Evolutionary conservation across 2,113 vertebrate genomes (phyloP), one percentile per base, ranked within the genome.

Genomic region (Lethenteron reissneri): DNA sequence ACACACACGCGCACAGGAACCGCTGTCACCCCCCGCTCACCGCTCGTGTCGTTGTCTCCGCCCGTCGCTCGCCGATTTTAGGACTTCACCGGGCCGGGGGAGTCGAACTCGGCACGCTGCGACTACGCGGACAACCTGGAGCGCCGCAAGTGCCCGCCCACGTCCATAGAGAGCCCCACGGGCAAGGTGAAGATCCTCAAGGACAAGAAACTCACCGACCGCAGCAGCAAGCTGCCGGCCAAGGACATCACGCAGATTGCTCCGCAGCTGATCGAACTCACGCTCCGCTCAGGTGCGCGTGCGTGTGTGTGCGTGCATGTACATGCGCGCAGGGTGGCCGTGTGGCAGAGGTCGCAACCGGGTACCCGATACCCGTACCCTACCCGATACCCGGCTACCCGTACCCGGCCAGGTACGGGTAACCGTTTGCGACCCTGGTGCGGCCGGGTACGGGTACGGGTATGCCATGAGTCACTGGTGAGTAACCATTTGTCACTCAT

Each of bases 241-340:
- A 25, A 68, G 64, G 64, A 68, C 64, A 68, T 68, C 64, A 68
- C 64, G 11, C 64, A 68, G 64, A 68, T 68, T 68, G 64, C 64
- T 17, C 64, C 64, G 10, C 64, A 68, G 64, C 9, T 17, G 25
- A 17, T 68, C n/a, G 25, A n/a, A n/a, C 64, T 68, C 11, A 68
- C 64, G n/a, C 64, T 68, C n/a, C 64, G 64, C n/a, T 68, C 64
- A 68, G 64, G 64, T 68, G 60, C 21, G 60, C 21, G 7, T 64
- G 60, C 21, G 8, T 64, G 60, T 64, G 60, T 2, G 60, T 64
- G 60, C 60, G 60, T 7, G 60, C 60, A 3, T 64, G 60, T 64
- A 19, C 21, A 7, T 64, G 60, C 21, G 7, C 21, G 14, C 14
- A 64, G 21, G 60, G 21, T 64, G 41, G 6, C 41, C 41, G 41